phyloP scores from a whole-genome alignment of 2,797 vertebrate species.

The Austrolebias charrua region DNA sequence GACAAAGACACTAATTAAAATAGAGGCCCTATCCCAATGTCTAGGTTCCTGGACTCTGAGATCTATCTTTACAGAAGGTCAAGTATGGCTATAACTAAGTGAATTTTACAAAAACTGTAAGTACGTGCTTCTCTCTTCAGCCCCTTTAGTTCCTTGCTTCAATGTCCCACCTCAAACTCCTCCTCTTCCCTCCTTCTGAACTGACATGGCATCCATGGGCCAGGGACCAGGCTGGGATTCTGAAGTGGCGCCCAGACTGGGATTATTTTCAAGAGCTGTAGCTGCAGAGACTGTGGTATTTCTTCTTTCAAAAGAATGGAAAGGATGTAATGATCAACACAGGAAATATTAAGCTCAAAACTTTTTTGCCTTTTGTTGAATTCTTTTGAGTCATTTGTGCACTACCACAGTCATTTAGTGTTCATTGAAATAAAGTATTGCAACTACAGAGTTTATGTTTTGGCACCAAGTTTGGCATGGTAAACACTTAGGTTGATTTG shows the following conservation, averaged over 20 bases:
- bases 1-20: not conserved
- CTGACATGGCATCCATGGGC: slow-evolving; percentile 70
- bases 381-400: slow-evolving; percentile 18
- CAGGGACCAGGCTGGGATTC: slow-evolving; percentile 72
- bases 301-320: slow-evolving; percentile 73
- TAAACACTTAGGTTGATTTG: not conserved
- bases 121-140: slow-evolving; percentile 27
- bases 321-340: slow-evolving; percentile 68
- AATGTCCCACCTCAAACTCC: slow-evolving; percentile 22
- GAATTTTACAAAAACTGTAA: too few relatives aligned
- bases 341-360: slow-evolving; percentile 48
- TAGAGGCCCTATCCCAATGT: too few relatives aligned
- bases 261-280: slow-evolving; percentile 82
- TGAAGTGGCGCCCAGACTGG: slow-evolving; percentile 81
- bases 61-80: not conserved
- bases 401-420: slow-evolving; percentile 1
- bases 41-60: not conserved
- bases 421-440: not conserved
- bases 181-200: slow-evolving; percentile 51
- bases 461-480: not conserved
- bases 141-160: slow-evolving; percentile 47
- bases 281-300: slow-evolving; percentile 81
- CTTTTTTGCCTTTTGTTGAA: slow-evolving; percentile 21
- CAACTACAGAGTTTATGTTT: slow-evolving; percentile 7
- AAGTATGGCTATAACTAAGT: too few relatives aligned